Conservation (phyloP, 2,797 vertebrate genomes). For the Falco novaeseelandiae region DNA sequence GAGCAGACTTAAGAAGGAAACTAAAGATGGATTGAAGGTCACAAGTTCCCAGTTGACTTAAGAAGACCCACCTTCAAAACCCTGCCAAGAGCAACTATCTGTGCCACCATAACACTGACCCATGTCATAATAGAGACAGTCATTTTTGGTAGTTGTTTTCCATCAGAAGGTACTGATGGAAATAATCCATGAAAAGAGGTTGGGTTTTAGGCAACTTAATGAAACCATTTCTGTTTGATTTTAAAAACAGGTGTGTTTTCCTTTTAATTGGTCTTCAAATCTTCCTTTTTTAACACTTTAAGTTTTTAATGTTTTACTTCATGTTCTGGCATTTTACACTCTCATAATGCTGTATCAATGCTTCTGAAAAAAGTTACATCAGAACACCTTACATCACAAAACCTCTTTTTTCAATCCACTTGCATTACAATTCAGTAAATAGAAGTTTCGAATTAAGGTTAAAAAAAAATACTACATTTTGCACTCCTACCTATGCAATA, state of each 20-base stretch:
- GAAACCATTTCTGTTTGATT: background rate
- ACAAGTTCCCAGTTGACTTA: background rate
- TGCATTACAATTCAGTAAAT: background rate
- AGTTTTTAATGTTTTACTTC: background rate
- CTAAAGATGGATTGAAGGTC: background rate
- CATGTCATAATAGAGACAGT: background rate
- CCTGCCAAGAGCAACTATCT: background rate
- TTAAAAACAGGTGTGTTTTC: background rate
- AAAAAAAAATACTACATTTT: background rate
- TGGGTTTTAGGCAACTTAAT: background rate
- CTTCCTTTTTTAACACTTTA: background rate
- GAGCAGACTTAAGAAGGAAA: background rate
- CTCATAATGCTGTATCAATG: too few species aligned
- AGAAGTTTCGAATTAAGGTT: background rate
- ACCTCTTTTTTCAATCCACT: background rate
- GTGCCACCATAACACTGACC: rapidly evolving
- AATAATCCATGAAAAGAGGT: background rate
- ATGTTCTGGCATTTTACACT: background rate
- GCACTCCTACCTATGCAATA: background rate
- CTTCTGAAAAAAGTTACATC: background rate
- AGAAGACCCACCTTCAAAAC: background rate
- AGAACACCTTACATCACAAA: background rate
- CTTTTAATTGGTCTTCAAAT: background rate
- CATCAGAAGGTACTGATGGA: background rate
- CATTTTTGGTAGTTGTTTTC: background rate